These are phyloP conservation scores for Acanthisitta chloris DNA, from an alignment of 2,113 vertebrate species.

Conservation along the genomic window DNA sequence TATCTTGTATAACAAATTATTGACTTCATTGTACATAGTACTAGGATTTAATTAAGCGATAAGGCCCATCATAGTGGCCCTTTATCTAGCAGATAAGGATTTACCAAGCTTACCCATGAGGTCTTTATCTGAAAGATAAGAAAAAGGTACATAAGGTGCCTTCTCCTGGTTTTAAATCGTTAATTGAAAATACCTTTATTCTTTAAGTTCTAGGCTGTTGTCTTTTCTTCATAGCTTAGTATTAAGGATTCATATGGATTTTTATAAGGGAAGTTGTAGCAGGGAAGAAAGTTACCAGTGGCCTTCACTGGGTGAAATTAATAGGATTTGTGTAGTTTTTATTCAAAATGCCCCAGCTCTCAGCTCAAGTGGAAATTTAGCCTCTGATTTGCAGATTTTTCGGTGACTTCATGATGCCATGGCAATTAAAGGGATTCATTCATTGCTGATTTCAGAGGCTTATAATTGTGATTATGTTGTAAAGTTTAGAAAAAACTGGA, in stretches of 20 bases:
- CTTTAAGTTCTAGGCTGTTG: conserved; percentile 49
- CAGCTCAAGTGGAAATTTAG: not conserved
- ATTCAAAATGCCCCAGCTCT: not conserved
- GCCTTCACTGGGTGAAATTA: not conserved
- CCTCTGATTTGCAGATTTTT: not conserved
- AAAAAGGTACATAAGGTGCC: conserved; percentile 53
- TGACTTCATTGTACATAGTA: conserved; percentile 66
- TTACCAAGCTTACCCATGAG: conserved; percentile 64
- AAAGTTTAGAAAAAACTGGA: not conserved
- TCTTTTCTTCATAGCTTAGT: conserved; percentile 1
- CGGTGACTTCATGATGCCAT: not conserved
- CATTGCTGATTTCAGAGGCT: not conserved
- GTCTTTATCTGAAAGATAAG: conserved; percentile 72
- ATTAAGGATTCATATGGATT: conserved; percentile 6
- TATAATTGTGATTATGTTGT: not conserved
- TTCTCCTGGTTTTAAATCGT: conserved; percentile 42
- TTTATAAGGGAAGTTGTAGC: not conserved
- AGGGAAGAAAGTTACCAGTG: not conserved
- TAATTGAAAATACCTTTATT: conserved; percentile 65
- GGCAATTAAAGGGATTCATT: not conserved
- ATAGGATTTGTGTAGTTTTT: not conserved
- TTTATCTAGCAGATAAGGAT: conserved; percentile 70
- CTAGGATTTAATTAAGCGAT: conserved; percentile 74
- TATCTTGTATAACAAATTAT: conserved; percentile 70
- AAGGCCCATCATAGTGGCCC: conserved; percentile 57